Percentiles rank a stretch among this genome's conserved stretches.
phyloP scores from a whole-genome alignment of 2,888 invertebrate genomes.

The Watsonalla cultraria region DNA sequence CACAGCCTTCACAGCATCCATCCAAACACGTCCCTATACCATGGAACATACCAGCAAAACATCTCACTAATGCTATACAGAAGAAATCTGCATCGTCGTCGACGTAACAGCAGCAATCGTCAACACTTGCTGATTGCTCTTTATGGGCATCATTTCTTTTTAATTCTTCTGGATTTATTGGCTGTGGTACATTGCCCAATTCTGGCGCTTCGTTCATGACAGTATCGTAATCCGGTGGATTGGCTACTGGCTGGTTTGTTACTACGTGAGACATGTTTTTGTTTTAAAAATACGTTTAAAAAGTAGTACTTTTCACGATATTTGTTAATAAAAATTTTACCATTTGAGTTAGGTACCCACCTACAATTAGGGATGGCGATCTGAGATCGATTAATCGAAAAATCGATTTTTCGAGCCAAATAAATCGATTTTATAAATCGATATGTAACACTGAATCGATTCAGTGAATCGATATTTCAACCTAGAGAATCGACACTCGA shows the following conservation, averaged over 20 bases:
- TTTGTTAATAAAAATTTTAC: too few relatives aligned
- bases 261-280: conserved; percentile 23
- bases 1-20: conserved; percentile 27
- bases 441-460: too few relatives aligned
- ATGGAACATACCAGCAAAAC: conserved; percentile 21
- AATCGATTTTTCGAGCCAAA: too few relatives aligned
- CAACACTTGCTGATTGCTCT: not conserved
- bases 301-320: too few relatives aligned
- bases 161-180: conserved; percentile 7
- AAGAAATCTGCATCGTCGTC: conserved; percentile 18
- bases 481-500: too few relatives aligned
- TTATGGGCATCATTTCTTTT: conserved; percentile 3
- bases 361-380: too few relatives aligned
- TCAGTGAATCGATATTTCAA: too few relatives aligned
- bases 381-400: too few relatives aligned
- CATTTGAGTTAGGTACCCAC: too few relatives aligned
- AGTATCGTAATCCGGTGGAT: conserved; percentile 9
- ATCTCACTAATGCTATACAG: conserved; percentile 19
- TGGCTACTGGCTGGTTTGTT: conserved; percentile 16
- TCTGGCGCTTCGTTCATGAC: conserved; percentile 2
- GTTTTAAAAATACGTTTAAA: too few relatives aligned
- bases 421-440: too few relatives aligned
- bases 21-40: conserved; percentile 24
- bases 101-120: conserved; percentile 26
- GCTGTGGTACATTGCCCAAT: conserved; percentile 9